Percentiles rank a stretch among this genome's conserved stretches.
phyloP scores from a whole-genome alignment of 2,113 vertebrate species.

The Gnathonemus echidnorhynchus region DNA sequence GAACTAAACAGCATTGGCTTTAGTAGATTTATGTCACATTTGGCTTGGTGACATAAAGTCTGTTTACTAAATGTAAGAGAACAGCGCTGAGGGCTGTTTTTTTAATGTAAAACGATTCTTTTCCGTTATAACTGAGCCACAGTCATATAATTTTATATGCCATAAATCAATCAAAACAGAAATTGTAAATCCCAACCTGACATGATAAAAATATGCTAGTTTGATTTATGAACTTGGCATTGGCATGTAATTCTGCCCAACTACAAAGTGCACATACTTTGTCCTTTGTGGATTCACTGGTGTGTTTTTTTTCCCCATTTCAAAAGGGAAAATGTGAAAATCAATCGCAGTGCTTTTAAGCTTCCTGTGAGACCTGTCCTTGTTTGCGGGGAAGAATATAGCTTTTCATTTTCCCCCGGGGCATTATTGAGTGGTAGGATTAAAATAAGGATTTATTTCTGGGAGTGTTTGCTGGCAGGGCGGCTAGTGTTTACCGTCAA shows the following conservation, averaged over 20 bases:
- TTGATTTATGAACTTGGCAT: neutral
- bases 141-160: neutral
- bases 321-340: constrained; percentile 6
- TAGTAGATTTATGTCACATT: neutral
- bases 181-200: neutral
- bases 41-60: constrained; percentile 13
- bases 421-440: constrained; percentile 14
- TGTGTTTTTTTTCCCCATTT: neutral
- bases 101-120: neutral
- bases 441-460: constrained; percentile 18
- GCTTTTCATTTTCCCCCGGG: constrained; percentile 9
- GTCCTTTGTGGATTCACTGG: neutral
- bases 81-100: neutral
- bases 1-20: neutral
- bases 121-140: neutral
- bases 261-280: neutral
- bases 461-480: neutral
- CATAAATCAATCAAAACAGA: neutral
- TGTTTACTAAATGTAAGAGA: neutral
- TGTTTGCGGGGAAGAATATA: neutral
- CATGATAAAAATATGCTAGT: neutral
- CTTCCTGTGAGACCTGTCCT: neutral
- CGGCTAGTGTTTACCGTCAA: constrained; percentile 2
- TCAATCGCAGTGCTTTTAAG: neutral
- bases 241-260: neutral